Percentiles rank a stretch among this genome's conserved stretches.
Conservation (phyloP, 2,888 invertebrate genomes). For the Polydesmus complanatus region DNA sequence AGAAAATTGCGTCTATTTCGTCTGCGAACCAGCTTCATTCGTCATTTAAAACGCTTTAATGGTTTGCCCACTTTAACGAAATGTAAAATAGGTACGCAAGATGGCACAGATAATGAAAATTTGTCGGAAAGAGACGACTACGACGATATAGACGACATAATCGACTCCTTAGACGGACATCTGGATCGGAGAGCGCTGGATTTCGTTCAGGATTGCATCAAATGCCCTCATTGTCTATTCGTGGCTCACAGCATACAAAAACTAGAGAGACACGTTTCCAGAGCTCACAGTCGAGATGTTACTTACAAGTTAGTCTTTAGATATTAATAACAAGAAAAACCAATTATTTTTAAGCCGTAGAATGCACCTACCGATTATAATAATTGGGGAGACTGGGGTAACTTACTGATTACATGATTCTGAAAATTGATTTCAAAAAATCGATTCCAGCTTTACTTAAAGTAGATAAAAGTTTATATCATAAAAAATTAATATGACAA, state of each 20-base stretch:
- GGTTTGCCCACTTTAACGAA: neutral
- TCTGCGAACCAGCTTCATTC: neutral
- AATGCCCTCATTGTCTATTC: slow-evolving; percentile 41
- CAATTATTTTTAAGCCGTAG: too few species aligned
- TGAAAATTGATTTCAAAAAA: too few species aligned
- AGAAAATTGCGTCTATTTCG: slow-evolving; percentile 3
- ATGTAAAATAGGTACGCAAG: neutral
- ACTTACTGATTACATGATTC: too few species aligned
- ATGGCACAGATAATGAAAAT: slow-evolving; percentile 10
- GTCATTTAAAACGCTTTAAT: slow-evolving; percentile 9
- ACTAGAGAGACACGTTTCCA: slow-evolving; percentile 42
- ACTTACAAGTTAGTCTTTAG: slow-evolving; percentile 36
- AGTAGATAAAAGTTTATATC: too few species aligned
- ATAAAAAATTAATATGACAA: too few species aligned
- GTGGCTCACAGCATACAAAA: slow-evolving; percentile 38
- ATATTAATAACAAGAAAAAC: too few species aligned
- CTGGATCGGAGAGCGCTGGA: slow-evolving; percentile 1
- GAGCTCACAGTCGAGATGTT: slow-evolving; percentile 43
- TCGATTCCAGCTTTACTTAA: too few species aligned
- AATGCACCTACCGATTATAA: too few species aligned
- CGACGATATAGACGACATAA: slow-evolving; percentile 17
- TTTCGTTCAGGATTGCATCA: slow-evolving; percentile 20
- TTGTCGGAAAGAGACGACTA: slow-evolving; percentile 15
- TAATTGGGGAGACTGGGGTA: too few species aligned
- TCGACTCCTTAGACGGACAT: slow-evolving; percentile 17